These are phyloP conservation scores for Cephus sareptanus DNA, from an alignment of 2,888 invertebrate genomes.

Conservation along the genomic window DNA sequence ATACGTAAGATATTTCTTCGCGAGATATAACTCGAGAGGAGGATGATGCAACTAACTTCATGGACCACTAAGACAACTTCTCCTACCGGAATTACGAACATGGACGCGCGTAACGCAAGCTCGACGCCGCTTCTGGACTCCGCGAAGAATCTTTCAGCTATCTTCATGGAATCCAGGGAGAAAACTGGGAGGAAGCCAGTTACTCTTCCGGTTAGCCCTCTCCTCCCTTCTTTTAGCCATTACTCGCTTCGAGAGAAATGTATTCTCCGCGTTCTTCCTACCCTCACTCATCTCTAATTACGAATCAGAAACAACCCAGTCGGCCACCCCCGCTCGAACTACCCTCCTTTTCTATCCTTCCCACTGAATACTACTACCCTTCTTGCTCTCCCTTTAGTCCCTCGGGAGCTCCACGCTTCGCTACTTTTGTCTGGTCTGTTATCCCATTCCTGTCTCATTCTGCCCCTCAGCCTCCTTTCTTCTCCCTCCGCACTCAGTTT, in stretches of 20 bases:
- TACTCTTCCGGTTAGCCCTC: conserved; percentile 40
- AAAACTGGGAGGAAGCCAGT: not conserved
- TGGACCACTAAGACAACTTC: not conserved
- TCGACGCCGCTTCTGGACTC: not conserved
- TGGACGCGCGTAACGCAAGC: not conserved
- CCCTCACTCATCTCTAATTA: conserved; percentile 60
- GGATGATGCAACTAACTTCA: not conserved
- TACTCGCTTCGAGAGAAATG: conserved; percentile 48
- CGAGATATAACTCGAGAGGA: not conserved
- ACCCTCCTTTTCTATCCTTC: conserved; percentile 20
- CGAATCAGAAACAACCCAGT: conserved; percentile 56
- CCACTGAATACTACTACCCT: conserved; percentile 19
- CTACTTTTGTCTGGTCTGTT: conserved; percentile 35
- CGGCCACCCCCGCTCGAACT: conserved; percentile 23
- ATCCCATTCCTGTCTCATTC: not conserved
- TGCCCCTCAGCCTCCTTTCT: not conserved
- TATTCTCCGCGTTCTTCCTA: conserved; percentile 44
- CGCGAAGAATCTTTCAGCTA: not conserved
- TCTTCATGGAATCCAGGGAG: not conserved
- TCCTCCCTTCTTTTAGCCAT: conserved; percentile 38
- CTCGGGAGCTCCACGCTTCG: conserved; percentile 37
- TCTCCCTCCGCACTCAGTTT: not conserved
- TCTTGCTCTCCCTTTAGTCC: conserved; percentile 7
- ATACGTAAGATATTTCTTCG: not conserved
- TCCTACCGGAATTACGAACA: not conserved